A percentile compares a stretch with the other conserved stretches of the same genome.
Conservation (phyloP, 2,888 invertebrate genomes). For the Pteria penguin region DNA sequence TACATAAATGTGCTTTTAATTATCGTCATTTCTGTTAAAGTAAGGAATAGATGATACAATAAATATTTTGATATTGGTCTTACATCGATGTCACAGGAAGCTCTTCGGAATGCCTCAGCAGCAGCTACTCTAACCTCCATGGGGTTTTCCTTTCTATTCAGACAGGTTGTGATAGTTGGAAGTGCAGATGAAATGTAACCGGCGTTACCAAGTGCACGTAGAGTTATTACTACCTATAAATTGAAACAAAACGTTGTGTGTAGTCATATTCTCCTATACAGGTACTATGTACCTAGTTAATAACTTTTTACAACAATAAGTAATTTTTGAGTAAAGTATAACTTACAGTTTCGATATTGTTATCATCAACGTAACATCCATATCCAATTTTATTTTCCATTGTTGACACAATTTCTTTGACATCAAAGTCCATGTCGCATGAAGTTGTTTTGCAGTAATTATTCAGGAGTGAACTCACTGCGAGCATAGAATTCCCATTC, state of each 20-base stretch:
- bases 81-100: constrained; percentile 84
- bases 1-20: no score
- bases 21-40: no score
- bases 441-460: constrained; percentile 84
- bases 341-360: constrained; percentile 49
- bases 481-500: constrained; percentile 84
- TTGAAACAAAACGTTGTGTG: background rate
- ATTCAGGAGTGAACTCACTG: constrained; percentile 86
- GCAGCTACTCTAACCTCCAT: constrained; percentile 89
- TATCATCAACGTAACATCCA: constrained; percentile 58
- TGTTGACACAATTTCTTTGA: constrained; percentile 72
- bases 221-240: constrained; percentile 84
- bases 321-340: background rate
- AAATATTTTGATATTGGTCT: constrained; percentile 41
- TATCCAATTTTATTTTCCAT: constrained; percentile 59
- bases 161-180: constrained; percentile 68
- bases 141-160: constrained; percentile 83
- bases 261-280: background rate
- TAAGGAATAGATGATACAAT: no score
- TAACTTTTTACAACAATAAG: background rate
- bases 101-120: constrained; percentile 88
- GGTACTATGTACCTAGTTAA: background rate
- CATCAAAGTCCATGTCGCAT: constrained; percentile 76
- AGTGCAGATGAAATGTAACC: constrained; percentile 84
- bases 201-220: constrained; percentile 94